A percentile compares a stretch with the other conserved stretches of the same genome.
phyloP scores from a whole-genome alignment of 35 echinoderm and acorn worm species.

The Lytechinus pictus region DNA sequence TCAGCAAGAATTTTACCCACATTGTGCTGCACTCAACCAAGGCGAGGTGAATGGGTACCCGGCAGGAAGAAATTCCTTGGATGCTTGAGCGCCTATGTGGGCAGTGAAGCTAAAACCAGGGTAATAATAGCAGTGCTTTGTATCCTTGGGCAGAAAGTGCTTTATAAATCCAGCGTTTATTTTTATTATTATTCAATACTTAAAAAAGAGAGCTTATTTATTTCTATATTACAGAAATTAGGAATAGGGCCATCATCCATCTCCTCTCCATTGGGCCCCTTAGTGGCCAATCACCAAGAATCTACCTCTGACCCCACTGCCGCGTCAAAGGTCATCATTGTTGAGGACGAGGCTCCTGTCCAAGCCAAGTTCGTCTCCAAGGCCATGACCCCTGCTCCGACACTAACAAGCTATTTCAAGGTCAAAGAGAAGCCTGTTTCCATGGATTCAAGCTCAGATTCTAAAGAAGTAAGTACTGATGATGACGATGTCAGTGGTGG shows the following conservation, averaged over 20 bases:
- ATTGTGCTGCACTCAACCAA: no score
- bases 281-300: background rate
- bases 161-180: no score
- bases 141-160: no score
- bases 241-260: background rate
- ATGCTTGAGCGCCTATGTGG: no score
- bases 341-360: slow-evolving; percentile 73
- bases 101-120: no score
- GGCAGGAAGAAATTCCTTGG: no score
- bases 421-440: slow-evolving; percentile 19
- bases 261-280: background rate
- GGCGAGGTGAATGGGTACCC: no score
- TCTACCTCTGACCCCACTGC: background rate
- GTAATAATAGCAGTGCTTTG: no score
- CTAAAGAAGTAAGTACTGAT: background rate
- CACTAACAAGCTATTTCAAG: slow-evolving; percentile 83
- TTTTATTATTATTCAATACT: no score
- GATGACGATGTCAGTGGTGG: background rate
- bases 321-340: slow-evolving; percentile 35
- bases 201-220: no score
- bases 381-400: slow-evolving; percentile 84
- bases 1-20: no score
- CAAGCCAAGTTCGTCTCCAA: slow-evolving; percentile 73
- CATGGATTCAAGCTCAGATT: background rate
- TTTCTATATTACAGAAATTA: background rate